Percentiles rank a stretch among this genome's conserved stretches.
Conservation (phyloP, 2,113 vertebrate genomes). For the Cyanoramphus novaezelandiae region DNA sequence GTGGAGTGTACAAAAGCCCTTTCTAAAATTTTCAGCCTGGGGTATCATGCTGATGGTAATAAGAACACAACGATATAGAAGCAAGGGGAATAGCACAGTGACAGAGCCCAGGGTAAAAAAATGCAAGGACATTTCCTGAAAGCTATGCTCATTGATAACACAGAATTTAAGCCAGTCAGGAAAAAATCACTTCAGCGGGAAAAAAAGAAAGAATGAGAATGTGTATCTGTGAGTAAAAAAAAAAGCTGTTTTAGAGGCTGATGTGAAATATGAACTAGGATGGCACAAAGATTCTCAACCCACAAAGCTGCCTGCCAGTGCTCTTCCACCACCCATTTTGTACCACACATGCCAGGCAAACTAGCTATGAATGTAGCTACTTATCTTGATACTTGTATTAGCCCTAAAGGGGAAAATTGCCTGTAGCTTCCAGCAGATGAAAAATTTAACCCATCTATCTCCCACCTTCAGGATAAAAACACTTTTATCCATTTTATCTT, state of each 20-base stretch:
- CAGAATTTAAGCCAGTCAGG: background rate
- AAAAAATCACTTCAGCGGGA: background rate
- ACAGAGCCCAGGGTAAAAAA: background rate
- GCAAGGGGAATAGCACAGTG: background rate
- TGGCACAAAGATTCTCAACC: background rate
- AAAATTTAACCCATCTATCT: background rate
- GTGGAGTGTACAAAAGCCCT: background rate
- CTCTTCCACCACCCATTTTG: background rate
- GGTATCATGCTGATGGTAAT: background rate
- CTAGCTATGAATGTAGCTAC: background rate
- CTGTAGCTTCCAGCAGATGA: conserved; percentile 2
- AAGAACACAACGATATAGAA: background rate
- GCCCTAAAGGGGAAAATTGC: conserved; percentile 8
- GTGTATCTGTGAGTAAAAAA: background rate
- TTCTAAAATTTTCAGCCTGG: background rate
- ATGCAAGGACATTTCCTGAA: background rate
- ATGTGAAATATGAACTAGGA: background rate
- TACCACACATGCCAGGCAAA: background rate
- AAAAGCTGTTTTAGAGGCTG: background rate
- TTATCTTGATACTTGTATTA: background rate
- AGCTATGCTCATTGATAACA: background rate
- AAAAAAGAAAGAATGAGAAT: background rate
- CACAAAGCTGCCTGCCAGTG: background rate
- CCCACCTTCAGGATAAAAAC: conserved; percentile 1
- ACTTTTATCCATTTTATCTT: conserved; percentile 1